Evolutionary conservation across 1,140 invertebrate species (phyloP).

Genomic region (Euschistus heros): DNA sequence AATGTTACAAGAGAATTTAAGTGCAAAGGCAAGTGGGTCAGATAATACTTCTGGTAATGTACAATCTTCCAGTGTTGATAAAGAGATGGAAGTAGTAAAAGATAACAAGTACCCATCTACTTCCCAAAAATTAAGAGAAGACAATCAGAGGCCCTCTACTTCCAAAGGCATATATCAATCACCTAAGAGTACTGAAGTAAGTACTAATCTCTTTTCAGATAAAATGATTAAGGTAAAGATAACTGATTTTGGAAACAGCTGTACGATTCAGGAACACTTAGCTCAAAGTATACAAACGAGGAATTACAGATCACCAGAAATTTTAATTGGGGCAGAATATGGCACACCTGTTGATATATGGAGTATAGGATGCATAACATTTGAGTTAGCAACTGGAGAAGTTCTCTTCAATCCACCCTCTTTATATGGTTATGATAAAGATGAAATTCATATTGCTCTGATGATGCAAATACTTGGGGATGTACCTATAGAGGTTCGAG

Average conservation of each 20-base stretch:
- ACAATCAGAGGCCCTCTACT: not conserved
- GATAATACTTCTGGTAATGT: no score
- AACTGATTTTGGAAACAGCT: slow-evolving; percentile 56
- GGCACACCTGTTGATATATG: slow-evolving; percentile 59
- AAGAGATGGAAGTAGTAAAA: not conserved
- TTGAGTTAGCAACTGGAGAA: slow-evolving; percentile 63
- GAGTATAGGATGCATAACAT: slow-evolving; percentile 67
- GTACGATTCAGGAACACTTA: slow-evolving; percentile 67
- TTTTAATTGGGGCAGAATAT: slow-evolving; percentile 57
- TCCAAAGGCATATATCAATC: not conserved
- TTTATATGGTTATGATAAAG: slow-evolving; percentile 41
- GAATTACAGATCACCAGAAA: slow-evolving; percentile 60
- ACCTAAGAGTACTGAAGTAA: slow-evolving; percentile 33
- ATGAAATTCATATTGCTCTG: slow-evolving; percentile 65
- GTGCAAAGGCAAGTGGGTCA: no score
- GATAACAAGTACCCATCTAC: not conserved
- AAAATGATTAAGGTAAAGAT: slow-evolving; percentile 49
- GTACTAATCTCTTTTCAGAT: slow-evolving; percentile 44
- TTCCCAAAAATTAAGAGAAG: not conserved
- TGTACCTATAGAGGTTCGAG: slow-evolving; percentile 49
- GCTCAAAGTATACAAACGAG: slow-evolving; percentile 63
- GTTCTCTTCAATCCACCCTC: slow-evolving; percentile 65
- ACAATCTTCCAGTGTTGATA: no score
- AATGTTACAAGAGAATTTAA: not conserved
- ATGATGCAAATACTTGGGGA: slow-evolving; percentile 59